These are phyloP conservation scores for Drosophila punjabiensis DNA, from an alignment of 1,140 invertebrate genomes.

Conservation along the genomic window DNA sequence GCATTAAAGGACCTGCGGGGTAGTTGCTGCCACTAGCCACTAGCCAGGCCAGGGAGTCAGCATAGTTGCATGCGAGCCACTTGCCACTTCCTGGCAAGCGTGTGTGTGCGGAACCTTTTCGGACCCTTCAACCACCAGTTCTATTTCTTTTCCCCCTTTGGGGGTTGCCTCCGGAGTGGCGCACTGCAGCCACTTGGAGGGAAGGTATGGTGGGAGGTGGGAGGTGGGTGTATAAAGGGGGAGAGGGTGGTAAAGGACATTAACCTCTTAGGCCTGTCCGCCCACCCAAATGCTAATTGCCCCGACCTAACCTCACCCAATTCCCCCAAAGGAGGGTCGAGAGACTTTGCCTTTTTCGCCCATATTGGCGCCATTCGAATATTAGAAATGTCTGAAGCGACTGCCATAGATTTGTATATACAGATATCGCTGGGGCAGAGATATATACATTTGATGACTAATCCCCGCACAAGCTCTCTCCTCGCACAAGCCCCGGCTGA, in stretches of 20 bases:
- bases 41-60: constrained; percentile 1
- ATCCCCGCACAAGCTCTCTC: constrained; percentile 15
- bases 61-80: constrained; percentile 26
- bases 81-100: constrained; percentile 32
- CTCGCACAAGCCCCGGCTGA: not conserved
- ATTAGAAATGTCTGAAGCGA: constrained; percentile 40
- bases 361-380: constrained; percentile 43
- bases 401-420: constrained; percentile 13
- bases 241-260: constrained; percentile 21
- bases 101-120: constrained; percentile 7
- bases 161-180: constrained; percentile 10
- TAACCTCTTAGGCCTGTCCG: constrained; percentile 35
- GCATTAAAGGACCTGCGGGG: constrained; percentile 27
- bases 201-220: not conserved
- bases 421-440: not conserved
- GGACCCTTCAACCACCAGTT: constrained; percentile 1
- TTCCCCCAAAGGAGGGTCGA: not conserved
- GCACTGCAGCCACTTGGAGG: not conserved
- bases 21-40: constrained; percentile 2
- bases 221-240: not conserved
- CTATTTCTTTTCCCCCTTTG: not conserved
- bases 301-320: constrained; percentile 39
- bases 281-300: constrained; percentile 34
- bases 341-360: constrained; percentile 1
- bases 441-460: constrained; percentile 50